Evolutionary conservation across 2,797 vertebrate species (phyloP), one percentile per base, ranked within the genome.

Genomic region (Rallus crepitans): DNA sequence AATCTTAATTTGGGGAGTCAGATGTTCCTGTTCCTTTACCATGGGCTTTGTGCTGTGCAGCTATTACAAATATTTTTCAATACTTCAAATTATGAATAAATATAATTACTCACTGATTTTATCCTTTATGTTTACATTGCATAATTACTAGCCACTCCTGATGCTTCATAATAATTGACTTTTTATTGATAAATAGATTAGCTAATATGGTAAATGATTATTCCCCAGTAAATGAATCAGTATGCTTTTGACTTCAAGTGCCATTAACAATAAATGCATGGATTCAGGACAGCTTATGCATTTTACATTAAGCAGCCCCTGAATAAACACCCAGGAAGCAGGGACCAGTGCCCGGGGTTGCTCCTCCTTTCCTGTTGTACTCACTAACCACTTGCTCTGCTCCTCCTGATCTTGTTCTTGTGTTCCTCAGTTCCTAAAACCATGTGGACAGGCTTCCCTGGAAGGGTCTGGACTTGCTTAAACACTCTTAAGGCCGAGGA

Each of bases 131-230:
- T 94, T 96, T 95, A 72, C 75, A 37, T 95, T 89, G 75, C 78
- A 50, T 80, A 95, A 97, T 97, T 92, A 91, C 82, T 87, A 93
- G 63, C 89, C 78, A 87, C 89, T 92, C 90, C 73, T 68, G 42
- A 73, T 94, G 94, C 92, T 95, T 96, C 78, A 16, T 89, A 97
- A 97, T 96, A 97, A 96, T 94, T 97, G 80, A 64, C 73, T 96
- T 94, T 94, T 90, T 95, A 93, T 89, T 95, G 96, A 92, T 97
- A 96, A 95, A 95, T 90, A 95, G 92, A 96, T 96, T 90, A 94
- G 78, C 91, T 98, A 94, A 94, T 90, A 86, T 1, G 19, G 64
- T 65, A 72, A 95, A 94, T 89, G 91, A 96, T 97, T 75, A 96
- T 95, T 97, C 80, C 87, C 82, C 42, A 75, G 90, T 68, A 96